Conservation (phyloP, 2,797 vertebrate species). For the Nannoperca obscura region DNA sequence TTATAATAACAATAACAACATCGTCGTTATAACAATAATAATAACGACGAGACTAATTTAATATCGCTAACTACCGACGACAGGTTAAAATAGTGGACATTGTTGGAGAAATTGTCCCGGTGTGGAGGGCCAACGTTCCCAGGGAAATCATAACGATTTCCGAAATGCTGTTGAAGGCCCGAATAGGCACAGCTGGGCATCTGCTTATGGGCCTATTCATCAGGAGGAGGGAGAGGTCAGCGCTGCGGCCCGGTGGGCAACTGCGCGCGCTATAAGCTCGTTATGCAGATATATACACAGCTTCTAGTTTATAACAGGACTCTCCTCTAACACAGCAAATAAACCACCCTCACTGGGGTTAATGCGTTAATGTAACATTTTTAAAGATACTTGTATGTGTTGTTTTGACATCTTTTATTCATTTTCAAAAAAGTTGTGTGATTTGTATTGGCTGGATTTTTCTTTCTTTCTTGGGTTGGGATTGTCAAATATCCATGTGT, state of each 20-base stretch:
- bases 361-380: neutral
- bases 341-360: neutral
- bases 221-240: constrained; percentile 85
- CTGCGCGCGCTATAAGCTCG: constrained; percentile 63
- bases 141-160: constrained; percentile 92
- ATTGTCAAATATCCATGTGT: neutral
- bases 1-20: neutral
- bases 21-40: neutral
- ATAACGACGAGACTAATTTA: neutral
- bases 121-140: constrained; percentile 83
- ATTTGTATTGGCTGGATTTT: neutral
- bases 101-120: constrained; percentile 22
- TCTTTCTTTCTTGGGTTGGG: neutral
- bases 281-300: constrained; percentile 56
- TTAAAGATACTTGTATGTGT: neutral
- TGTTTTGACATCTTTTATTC: neutral
- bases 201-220: constrained; percentile 86
- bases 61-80: neutral
- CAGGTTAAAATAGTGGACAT: constrained; percentile 1
- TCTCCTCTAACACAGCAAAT: constrained; percentile 6
- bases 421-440: neutral
- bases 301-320: constrained; percentile 36
- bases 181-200: constrained; percentile 89
- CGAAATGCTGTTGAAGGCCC: constrained; percentile 90
- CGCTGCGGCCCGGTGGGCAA: constrained; percentile 69